Evolutionary conservation across 1,140 invertebrate genomes (phyloP), one percentile per base, ranked within the genome.

Genomic region (Euschistus heros): DNA sequence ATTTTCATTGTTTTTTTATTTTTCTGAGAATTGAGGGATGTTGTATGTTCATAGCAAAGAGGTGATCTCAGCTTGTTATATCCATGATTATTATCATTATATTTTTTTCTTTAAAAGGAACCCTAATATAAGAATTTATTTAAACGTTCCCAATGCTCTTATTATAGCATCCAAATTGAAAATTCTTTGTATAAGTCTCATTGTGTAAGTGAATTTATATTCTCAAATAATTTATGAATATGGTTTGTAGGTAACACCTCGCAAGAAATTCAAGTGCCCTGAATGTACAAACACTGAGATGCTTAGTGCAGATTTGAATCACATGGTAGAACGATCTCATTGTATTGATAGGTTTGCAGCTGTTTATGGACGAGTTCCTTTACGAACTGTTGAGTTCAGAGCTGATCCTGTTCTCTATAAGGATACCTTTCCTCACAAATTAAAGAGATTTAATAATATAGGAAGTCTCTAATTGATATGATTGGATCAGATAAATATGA

Each of bases 211-310:
- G n/a, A n/a, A n/a, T n/a, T n/a, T n/a, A n/a, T n/a, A n/a, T n/a
- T n/a, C n/a, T n/a, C n/a, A n/a, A n/a, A n/a, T n/a, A n/a, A n/a
- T n/a, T n/a, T 30, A 30, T 30, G 30, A 30, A 30, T 30, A 37
- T 10, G 33, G 33, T 37, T 77, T 74, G 3, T 73, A 89, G 87
- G 91, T 97, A n/a, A 88, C 92, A 1, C 93, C 94, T 0, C 82
- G 94, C n/a, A 97, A 97, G 73, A 98, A 98, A 74, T 98, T 98
- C 77, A 94, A 95, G 76, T 97, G 94, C 75, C 93, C 93, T 0
- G 90, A 96, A 74, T 97, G 94, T 77, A 87, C 84, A 1, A 94
- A 94, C 73, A 93, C 86, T 0, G 92, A 95, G 78, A 95, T 94
- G 90, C 73, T 98, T 3, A 97, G 93, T 0, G 89, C 91, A 0